A percentile compares a stretch with the other conserved stretches of the same genome.
Conservation (phyloP, 2,113 vertebrate species). For the Pandion haliaetus region DNA sequence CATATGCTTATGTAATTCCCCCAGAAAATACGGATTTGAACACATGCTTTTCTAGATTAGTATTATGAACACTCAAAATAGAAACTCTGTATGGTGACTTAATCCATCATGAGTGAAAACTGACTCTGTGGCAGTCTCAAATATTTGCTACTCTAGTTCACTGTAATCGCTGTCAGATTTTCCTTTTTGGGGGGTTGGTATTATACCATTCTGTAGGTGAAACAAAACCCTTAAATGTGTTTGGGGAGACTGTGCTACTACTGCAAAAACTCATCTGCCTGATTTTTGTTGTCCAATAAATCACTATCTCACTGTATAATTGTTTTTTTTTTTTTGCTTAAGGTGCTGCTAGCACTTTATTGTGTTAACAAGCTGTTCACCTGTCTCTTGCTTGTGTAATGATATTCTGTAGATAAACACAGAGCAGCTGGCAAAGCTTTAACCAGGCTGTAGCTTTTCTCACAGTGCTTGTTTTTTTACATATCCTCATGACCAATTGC, state of each 20-base stretch:
- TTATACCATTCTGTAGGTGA: not conserved
- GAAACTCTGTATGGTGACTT: not conserved
- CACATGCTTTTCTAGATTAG: not conserved
- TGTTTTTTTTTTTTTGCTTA: not conserved
- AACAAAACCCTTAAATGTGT: not conserved
- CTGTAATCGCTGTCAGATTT: not conserved
- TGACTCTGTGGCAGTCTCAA: not conserved
- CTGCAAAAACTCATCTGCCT: not conserved
- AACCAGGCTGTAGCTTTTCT: not conserved
- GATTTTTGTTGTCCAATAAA: not conserved
- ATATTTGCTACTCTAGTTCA: not conserved
- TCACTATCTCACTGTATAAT: not conserved
- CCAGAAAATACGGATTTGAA: not conserved
- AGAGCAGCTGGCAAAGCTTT: slow-evolving; percentile 18
- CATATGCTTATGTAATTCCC: not conserved
- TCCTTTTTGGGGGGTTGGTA: not conserved
- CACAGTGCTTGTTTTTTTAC: not conserved
- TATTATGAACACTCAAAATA: not conserved
- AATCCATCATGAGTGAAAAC: not conserved
- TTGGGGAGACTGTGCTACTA: not conserved
- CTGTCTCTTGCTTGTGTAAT: not conserved
- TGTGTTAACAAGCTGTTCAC: slow-evolving; percentile 1
- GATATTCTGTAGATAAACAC: slow-evolving; percentile 7
- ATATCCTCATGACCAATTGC: not conserved
- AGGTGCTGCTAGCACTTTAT: not conserved